Percentiles rank a stretch among this genome's conserved stretches.
These are phyloP conservation scores for Dolichomitus sp. DNA, from an alignment of 2,888 invertebrate genomes.

Conservation along the genomic window DNA sequence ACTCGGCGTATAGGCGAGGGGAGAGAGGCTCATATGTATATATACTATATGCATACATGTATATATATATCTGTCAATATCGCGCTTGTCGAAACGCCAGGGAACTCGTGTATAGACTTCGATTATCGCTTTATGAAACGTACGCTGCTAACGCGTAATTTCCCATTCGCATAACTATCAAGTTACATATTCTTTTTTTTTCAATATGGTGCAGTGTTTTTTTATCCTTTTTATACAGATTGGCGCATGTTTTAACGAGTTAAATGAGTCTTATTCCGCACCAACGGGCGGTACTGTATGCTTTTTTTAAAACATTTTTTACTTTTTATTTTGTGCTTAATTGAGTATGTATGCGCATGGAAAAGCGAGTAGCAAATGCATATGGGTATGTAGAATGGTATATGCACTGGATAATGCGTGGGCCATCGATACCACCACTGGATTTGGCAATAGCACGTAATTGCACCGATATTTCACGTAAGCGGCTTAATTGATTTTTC, in stretches of 20 bases:
- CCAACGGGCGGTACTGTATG: constrained; percentile 11
- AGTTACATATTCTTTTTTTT: constrained; percentile 5
- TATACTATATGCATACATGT: constrained; percentile 10
- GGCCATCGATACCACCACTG: constrained; percentile 81
- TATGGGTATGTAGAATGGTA: constrained; percentile 29
- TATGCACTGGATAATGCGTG: constrained; percentile 76
- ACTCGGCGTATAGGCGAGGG: constrained; percentile 26
- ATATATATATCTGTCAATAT: constrained; percentile 20
- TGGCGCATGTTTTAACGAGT: not conserved
- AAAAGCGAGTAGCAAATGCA: constrained; percentile 1
- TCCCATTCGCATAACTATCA: not conserved
- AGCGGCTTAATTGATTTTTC: constrained; percentile 84
- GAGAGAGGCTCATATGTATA: constrained; percentile 20
- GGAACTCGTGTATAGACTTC: constrained; percentile 65
- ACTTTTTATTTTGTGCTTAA: constrained; percentile 17
- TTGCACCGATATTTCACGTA: constrained; percentile 83
- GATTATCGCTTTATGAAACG: constrained; percentile 55
- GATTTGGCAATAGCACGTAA: constrained; percentile 83
- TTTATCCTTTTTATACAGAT: constrained; percentile 8
- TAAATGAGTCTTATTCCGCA: not conserved
- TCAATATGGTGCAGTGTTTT: not conserved
- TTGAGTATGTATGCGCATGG: constrained; percentile 3
- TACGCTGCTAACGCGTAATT: not conserved
- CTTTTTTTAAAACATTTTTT: constrained; percentile 8
- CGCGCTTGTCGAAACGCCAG: constrained; percentile 46